phyloP scores from a whole-genome alignment of 2,797 vertebrate species.

The Centroberyx gerrardi region DNA sequence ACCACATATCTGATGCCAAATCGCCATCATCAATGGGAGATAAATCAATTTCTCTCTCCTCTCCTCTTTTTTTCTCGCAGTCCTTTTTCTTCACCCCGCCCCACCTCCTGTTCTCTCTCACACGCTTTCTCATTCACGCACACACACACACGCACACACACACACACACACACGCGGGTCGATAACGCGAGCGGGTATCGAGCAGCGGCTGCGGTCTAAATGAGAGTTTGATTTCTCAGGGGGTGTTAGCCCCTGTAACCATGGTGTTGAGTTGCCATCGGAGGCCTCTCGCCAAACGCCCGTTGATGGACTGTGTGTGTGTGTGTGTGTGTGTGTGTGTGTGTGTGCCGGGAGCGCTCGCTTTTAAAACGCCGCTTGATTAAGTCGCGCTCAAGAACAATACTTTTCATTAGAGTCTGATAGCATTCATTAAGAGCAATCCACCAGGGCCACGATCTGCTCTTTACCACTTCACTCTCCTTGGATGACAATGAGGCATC shows the following conservation, averaged over 20 bases:
- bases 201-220: slow-evolving; percentile 74
- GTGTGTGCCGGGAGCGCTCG: neutral
- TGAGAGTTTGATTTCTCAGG: slow-evolving; percentile 80
- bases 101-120: slow-evolving; percentile 44
- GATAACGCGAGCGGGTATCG: slow-evolving; percentile 69
- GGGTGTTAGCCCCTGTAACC: slow-evolving; percentile 65
- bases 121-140: slow-evolving; percentile 15
- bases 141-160: slow-evolving; percentile 28
- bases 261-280: slow-evolving; percentile 57
- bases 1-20: slow-evolving; percentile 54
- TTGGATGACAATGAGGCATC: slow-evolving; percentile 53
- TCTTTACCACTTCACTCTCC: slow-evolving; percentile 59
- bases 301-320: slow-evolving; percentile 56
- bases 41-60: slow-evolving; percentile 55
- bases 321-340: slow-evolving; percentile 18
- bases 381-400: slow-evolving; percentile 72
- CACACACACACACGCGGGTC: slow-evolving; percentile 46
- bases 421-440: slow-evolving; percentile 71
- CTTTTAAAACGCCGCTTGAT: slow-evolving; percentile 74
- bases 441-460: slow-evolving; percentile 48
- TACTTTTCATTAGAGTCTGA: slow-evolving; percentile 76
- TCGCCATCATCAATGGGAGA: slow-evolving; percentile 55
- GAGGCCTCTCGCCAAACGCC: slow-evolving; percentile 60
- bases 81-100: slow-evolving; percentile 37
- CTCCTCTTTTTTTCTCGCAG: slow-evolving; percentile 21